These are phyloP conservation scores for Isurus oxyrinchus DNA, from an alignment of 2,113 vertebrate species.

Conservation along the genomic window DNA sequence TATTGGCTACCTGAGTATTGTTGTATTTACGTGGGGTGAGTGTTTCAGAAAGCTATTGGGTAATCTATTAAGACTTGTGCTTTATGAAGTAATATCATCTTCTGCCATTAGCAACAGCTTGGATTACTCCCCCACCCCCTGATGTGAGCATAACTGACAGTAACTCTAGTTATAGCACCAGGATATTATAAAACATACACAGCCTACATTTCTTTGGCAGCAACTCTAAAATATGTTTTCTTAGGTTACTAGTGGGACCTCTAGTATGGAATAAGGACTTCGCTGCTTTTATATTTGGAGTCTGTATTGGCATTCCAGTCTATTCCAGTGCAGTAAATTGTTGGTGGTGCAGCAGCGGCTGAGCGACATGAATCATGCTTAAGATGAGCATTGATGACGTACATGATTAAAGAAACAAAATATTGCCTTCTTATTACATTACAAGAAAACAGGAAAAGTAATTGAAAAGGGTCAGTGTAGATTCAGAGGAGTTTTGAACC, in stretches of 20 bases:
- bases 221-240: conserved; percentile 26
- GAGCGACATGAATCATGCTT: background rate
- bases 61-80: background rate
- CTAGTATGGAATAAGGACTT: background rate
- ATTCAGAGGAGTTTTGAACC: background rate
- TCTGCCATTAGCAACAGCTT: background rate
- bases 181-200: conserved; percentile 24
- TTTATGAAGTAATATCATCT: conserved; percentile 14
- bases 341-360: background rate
- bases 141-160: conserved; percentile 18
- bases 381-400: background rate
- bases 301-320: too few relatives aligned
- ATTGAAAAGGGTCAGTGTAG: background rate
- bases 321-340: background rate
- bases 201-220: background rate
- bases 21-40: too few relatives aligned
- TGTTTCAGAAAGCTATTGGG: background rate
- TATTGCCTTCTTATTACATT: too few relatives aligned
- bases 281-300: background rate
- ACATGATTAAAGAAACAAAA: background rate
- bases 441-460: background rate
- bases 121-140: background rate
- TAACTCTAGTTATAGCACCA: background rate
- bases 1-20: background rate
- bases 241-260: conserved; percentile 15